Evolutionary conservation across 1,140 invertebrate species (phyloP).

Genomic region (Lerema accius): DNA sequence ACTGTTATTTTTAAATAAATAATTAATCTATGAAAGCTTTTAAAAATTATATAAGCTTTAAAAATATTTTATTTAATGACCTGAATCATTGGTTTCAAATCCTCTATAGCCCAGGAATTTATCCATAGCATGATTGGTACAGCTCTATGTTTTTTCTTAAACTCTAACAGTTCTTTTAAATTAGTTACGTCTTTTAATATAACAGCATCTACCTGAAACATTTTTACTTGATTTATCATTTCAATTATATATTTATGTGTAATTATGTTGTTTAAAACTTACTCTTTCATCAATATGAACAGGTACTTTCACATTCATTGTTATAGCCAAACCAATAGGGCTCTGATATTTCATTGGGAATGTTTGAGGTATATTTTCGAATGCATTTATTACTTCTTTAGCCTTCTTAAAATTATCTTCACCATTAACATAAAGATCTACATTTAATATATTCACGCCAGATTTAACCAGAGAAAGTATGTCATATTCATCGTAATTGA

Average conservation of each 20-base stretch:
- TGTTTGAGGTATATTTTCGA: conserved; percentile 3
- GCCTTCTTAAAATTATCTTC: no score
- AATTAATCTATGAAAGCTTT: no score
- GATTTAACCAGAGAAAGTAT: no score
- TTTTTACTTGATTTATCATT: conserved; percentile 18
- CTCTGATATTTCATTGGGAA: conserved; percentile 13
- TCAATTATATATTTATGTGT: neutral
- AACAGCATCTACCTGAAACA: conserved; percentile 41
- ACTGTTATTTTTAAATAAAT: no score
- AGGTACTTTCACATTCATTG: conserved; percentile 26
- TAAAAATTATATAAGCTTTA: no score
- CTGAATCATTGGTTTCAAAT: conserved; percentile 42
- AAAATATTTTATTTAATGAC: no score
- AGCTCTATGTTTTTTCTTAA: conserved; percentile 24
- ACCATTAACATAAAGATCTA: no score
- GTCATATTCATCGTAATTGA: no score
- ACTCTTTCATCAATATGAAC: conserved; percentile 27
- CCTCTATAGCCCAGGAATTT: conserved; percentile 19
- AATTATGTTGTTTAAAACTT: conserved; percentile 14
- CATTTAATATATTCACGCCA: no score
- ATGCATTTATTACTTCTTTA: neutral
- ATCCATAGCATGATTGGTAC: conserved; percentile 38
- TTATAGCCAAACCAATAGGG: conserved; percentile 33
- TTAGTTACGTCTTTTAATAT: conserved; percentile 42
- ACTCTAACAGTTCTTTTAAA: conserved; percentile 30